Evolutionary conservation across 1,140 invertebrate genomes (phyloP).

Genomic region (Papilio polyxenes): DNA sequence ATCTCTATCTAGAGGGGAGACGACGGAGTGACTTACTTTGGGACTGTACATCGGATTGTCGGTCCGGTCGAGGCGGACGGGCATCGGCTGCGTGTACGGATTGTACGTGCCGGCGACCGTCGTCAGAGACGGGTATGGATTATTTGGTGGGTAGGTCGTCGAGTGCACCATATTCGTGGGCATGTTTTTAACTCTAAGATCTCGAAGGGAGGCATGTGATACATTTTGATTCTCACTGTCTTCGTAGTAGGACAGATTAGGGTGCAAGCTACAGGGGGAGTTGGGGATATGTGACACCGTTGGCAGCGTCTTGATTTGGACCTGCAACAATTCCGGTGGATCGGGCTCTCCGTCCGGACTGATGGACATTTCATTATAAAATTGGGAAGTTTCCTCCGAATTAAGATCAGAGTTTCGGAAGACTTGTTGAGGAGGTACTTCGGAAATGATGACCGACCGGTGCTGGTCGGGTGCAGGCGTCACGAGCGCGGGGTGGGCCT

Average conservation of each 20-base stretch:
- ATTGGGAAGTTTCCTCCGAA: slow-evolving; percentile 55
- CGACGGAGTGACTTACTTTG: slow-evolving; percentile 54
- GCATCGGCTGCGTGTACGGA: slow-evolving; percentile 69
- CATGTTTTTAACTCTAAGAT: slow-evolving; percentile 62
- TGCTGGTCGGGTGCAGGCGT: slow-evolving; percentile 47
- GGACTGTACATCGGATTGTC: slow-evolving; percentile 52
- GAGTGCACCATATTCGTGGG: slow-evolving; percentile 71
- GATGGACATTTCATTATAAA: slow-evolving; percentile 60
- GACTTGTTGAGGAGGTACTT: slow-evolving; percentile 67
- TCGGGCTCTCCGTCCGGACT: slow-evolving; percentile 67
- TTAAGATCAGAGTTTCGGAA: slow-evolving; percentile 60
- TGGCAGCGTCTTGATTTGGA: slow-evolving; percentile 72
- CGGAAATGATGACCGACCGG: slow-evolving; percentile 58
- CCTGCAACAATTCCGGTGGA: slow-evolving; percentile 73
- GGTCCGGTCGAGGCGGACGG: slow-evolving; percentile 58
- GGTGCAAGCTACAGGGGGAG: slow-evolving; percentile 71
- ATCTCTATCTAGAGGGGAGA: slow-evolving; percentile 60
- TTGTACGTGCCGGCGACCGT: slow-evolving; percentile 76
- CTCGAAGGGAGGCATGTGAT: slow-evolving; percentile 59
- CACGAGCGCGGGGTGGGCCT: slow-evolving; percentile 59
- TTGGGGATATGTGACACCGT: slow-evolving; percentile 75
- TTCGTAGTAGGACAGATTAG: slow-evolving; percentile 62
- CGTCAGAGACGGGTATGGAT: slow-evolving; percentile 72
- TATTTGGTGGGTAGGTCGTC: slow-evolving; percentile 68
- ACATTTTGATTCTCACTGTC: slow-evolving; percentile 47